phyloP scores from a whole-genome alignment of 2,797 vertebrate species.

The Pelochelys cantorii region DNA sequence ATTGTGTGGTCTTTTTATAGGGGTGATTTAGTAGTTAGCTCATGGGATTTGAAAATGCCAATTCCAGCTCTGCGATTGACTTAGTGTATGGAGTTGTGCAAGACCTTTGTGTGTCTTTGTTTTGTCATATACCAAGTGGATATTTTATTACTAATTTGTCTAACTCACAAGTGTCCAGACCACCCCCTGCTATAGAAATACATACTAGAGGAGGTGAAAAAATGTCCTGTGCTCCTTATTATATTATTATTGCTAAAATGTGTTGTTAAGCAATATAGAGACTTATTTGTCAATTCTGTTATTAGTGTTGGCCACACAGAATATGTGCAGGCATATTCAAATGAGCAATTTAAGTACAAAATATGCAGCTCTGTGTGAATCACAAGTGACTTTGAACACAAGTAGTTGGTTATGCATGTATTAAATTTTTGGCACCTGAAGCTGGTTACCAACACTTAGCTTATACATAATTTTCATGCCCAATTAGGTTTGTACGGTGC shows the following conservation, averaged over 20 bases:
- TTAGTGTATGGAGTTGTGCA: neutral
- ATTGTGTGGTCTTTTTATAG: neutral
- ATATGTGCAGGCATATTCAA: neutral
- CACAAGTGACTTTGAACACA: neutral
- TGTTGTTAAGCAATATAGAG: neutral
- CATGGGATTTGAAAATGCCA: neutral
- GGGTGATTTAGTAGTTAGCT: accelerated
- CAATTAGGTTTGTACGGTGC: no score
- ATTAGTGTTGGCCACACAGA: neutral
- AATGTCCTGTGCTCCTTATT: neutral
- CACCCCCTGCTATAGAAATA: neutral
- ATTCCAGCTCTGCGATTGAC: neutral
- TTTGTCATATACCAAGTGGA: neutral
- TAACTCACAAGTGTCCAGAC: neutral
- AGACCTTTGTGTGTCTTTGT: neutral
- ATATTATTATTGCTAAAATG: constrained; percentile 13
- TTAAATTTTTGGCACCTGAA: neutral
- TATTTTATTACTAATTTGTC: neutral
- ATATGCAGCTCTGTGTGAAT: neutral
- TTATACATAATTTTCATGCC: neutral
- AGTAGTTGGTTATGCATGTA: neutral
- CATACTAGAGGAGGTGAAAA: neutral
- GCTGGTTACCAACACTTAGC: no score
- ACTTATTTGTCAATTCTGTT: neutral
- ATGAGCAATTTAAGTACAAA: neutral